Evolutionary conservation across 2,888 invertebrate species (phyloP), one percentile per base, ranked within the genome.

Genomic region (Phortica okadai): DNA sequence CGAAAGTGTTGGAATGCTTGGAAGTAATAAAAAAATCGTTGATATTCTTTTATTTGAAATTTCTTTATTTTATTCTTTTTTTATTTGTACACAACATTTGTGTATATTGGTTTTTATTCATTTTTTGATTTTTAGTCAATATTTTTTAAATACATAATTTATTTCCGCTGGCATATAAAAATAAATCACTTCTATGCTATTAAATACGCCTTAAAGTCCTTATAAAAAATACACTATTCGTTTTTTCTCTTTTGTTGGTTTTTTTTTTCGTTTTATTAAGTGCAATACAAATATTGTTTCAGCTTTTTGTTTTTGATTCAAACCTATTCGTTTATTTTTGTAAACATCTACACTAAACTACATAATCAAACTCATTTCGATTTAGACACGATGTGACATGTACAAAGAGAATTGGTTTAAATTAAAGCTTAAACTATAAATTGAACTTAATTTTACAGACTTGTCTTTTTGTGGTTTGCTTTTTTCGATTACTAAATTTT

Each of bases 181-280:
- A 82, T 79, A 69, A 67, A 75, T 80, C 77, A 75, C 80, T 80
- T 82, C 67, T 66, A 66, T 74, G 62, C 74, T 67, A 74, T 41
- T 21, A 10, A 58, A 59, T 59, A 73, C 58, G 33, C 16, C 59
- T 82, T 83, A 87, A 87, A 88, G 80, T 80, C 80, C 84, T 84
- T 87, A 88, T 82, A 86, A 88, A 87, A 87, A 88, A 87, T 83
- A 87, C 81, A 82, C 80, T 78, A 79, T 77, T 69, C 33, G 33
- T 33, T 33, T 33, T 77, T 76, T 78, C 78, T 76, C 77, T 77
- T 77, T 33, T 33, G 80, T 76, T n/a, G 79, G 81, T 82, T 79
- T 76, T 44, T 25, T 33, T 74, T 50, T 66, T 66, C 33, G 21
- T 54, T 66, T 74, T 67, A 33, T 56, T 41, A 74, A 74, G 56